phyloP scores from a whole-genome alignment of 1,140 invertebrate genomes.

The Lucilia cuprina region DNA sequence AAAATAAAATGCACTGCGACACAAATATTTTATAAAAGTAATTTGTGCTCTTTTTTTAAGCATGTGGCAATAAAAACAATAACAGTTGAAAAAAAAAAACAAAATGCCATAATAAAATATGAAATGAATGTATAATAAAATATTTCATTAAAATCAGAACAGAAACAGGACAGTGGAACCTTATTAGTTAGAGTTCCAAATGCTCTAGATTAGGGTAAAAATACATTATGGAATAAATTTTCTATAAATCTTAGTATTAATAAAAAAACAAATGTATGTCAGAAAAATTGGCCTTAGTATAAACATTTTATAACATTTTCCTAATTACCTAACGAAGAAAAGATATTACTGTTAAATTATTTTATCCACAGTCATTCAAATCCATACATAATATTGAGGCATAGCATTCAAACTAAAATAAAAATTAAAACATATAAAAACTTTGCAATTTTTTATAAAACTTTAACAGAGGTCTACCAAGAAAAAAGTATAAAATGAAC shows the following conservation, averaged over 20 bases:
- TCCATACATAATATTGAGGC: no score
- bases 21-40: not conserved
- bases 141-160: not conserved
- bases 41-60: not conserved
- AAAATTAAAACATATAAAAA: not conserved
- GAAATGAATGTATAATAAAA: not conserved
- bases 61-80: not conserved
- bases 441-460: not conserved
- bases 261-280: no score
- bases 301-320: no score
- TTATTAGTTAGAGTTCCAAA: no score
- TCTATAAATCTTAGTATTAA: no score
- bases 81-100: not conserved
- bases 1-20: constrained; percentile 4
- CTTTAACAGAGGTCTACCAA: not conserved
- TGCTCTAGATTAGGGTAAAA: no score
- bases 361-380: no score
- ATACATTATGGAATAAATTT: no score
- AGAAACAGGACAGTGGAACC: not conserved
- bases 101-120: not conserved
- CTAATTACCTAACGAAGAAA: no score
- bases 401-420: no score
- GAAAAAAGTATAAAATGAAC: not conserved
- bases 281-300: no score
- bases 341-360: no score